Percentiles rank a stretch among this genome's conserved stretches.
Evolutionary conservation across 2,888 invertebrate species (phyloP).

Genomic region (Nysson spinosus): DNA sequence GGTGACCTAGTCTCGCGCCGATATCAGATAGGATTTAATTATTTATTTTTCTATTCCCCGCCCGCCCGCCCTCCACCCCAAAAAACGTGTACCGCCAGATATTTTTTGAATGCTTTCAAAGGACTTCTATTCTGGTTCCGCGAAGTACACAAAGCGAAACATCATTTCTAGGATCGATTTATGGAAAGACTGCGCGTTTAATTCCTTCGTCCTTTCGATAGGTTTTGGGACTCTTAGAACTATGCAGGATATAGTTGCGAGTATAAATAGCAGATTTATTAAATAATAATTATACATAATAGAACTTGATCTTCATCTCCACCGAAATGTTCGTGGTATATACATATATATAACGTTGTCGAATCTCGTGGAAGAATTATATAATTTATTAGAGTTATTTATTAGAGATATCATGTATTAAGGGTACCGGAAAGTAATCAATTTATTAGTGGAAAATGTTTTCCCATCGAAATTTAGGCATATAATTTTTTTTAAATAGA

Average conservation of each 20-base stretch:
- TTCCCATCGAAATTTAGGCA: too few species aligned
- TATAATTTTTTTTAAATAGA: too few species aligned
- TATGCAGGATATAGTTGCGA: neutral
- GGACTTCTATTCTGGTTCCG: slow-evolving; percentile 14
- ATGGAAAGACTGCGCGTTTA: slow-evolving; percentile 19
- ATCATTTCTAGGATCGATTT: slow-evolving; percentile 9
- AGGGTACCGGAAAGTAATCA: too few species aligned
- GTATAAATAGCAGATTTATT: too few species aligned
- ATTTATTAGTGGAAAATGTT: too few species aligned
- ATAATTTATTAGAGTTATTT: too few species aligned
- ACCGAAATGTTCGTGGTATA: too few species aligned
- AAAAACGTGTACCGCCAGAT: slow-evolving; percentile 24
- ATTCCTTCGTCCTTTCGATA: neutral
- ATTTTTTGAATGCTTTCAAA: slow-evolving; percentile 10
- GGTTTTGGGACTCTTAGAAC: neutral
- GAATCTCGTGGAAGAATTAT: too few species aligned
- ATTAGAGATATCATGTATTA: too few species aligned
- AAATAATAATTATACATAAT: too few species aligned
- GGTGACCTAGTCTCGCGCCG: slow-evolving; percentile 19
- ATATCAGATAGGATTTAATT: slow-evolving; percentile 21
- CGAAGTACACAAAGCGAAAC: slow-evolving; percentile 13
- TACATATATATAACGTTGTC: too few species aligned
- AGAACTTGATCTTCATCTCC: too few species aligned
- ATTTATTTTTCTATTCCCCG: slow-evolving; percentile 36
- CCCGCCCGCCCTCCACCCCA: slow-evolving; percentile 8